Evolutionary conservation across 2,113 vertebrate species (phyloP), one percentile per base, ranked within the genome.

Genomic region (Tyto alba): DNA sequence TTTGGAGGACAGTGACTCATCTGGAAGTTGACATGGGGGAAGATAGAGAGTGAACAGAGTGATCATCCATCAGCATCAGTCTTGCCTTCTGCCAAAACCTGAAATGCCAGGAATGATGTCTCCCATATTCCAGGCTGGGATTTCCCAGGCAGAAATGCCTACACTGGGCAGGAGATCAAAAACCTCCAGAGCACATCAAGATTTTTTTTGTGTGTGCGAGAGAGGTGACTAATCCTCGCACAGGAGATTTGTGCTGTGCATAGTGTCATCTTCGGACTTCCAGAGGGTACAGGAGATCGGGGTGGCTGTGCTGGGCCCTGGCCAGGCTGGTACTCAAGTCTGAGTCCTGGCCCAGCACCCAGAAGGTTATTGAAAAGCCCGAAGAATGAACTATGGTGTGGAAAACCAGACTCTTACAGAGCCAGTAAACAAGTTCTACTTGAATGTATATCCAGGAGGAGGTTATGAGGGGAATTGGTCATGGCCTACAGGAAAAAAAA

Each of bases 1-100:
- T 96, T 71, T 87, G 73, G 68, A 90, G 76, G 64, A 73, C 63
- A 80, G 59, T 78, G 76, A 91, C 55, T 93, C 87, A 93, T 50
- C 29, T 63, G 66, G 19, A 90, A 85, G 66, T 38, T 82, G 43
- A 41, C 41, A 12, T 19, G 62, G 30, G 82, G 20, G n/a, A 85
- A 90, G 66, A 85, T 3, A 50, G 40, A 52, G 56, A 36, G 34
- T 2, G 21, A 94, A 68, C 40, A 71, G 34, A 77, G 38, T 63
- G n/a, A 82, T 88, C 79, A 67, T 45, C 60, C 79, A 78, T 52
- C 79, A 79, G 75, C 60, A 55, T 50, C 71, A 55, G 2, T 79
- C 69, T 83, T 72, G 23, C 53, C 43, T 93, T 60, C 85, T 92
- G 85, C 85, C 93, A 85, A 64, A 85, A 38, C 20, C 71, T 68